Evolutionary conservation across 1,140 invertebrate species (phyloP).

Genomic region (Eufriesea mexicana): DNA sequence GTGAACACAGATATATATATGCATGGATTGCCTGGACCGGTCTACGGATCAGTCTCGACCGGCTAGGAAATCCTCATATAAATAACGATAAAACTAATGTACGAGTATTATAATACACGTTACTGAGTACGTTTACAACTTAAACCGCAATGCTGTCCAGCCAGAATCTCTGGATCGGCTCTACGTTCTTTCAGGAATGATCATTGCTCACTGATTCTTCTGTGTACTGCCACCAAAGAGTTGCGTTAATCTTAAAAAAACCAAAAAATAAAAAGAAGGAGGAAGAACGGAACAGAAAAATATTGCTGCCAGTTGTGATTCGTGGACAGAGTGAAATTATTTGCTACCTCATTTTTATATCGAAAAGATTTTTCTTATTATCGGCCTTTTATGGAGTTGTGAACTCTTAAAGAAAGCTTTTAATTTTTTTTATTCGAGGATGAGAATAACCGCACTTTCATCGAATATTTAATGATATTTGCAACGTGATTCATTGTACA

Average conservation of each 20-base stretch:
- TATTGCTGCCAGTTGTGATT: conserved; percentile 52
- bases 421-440: background rate
- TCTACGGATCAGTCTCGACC: conserved; percentile 14
- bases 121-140: conserved; percentile 79
- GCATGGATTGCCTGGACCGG: conserved; percentile 31
- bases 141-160: conserved; percentile 4
- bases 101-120: conserved; percentile 65
- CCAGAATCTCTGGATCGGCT: conserved; percentile 9
- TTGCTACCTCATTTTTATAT: conserved; percentile 66
- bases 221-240: conserved; percentile 41
- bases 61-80: conserved; percentile 56
- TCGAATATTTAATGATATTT: conserved; percentile 4
- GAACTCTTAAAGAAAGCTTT: background rate
- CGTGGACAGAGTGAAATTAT: conserved; percentile 52
- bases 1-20: conserved; percentile 38
- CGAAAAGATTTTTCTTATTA: conserved; percentile 16
- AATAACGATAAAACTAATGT: conserved; percentile 54
- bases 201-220: conserved; percentile 41
- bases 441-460: background rate
- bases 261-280: background rate
- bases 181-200: conserved; percentile 8
- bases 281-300: background rate
- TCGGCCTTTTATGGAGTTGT: conserved; percentile 13
- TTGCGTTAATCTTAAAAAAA: conserved; percentile 20
- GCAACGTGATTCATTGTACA: background rate